Base-by-base conservation (phyloP, 2,797 vertebrate genomes). In the Rhodeus uyekii region DNA sequence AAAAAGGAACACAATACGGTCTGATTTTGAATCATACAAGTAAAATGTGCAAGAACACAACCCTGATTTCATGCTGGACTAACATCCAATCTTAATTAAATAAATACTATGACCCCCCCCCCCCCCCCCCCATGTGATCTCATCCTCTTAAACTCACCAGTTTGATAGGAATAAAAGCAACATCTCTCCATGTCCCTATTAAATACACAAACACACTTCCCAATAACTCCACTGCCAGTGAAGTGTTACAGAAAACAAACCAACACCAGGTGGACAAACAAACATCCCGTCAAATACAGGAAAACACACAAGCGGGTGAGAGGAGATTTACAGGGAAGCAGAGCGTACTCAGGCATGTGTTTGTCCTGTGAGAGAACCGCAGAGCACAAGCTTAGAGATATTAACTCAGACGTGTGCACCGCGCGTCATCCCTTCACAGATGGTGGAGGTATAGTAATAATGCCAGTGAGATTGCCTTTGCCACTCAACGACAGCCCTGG, bases 191-290 rank as follows among this genome's bases (percentile, higher is more conserved):
- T 5, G 3, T 39, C 39, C 22, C 50, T 7, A 34, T 34, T 58
- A 61, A 71, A 74, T 10, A 55, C 50, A 80, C 69, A 64, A 65
- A 75, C 42, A 46, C 19, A 29, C 7, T 22, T 63, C 32, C 22
- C 9, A 63, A 48, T 32, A 73, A 46, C 68, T 73, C 29, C 68
- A 39, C 42, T 84, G 85, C 84, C 84, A 64, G 82, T 81, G 65
- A 29, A 71, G 83, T 86, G 86, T 89, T 87, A 88, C 75, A 8
- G 48, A 90, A 91, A 92, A 89, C 87, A 90, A 93, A 91, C 87
- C 84, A 85, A 83, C 84, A 90, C 92, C 92, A 94, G 93, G 92
- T 94, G 92, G 89, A 92, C 91, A 94, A 93, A 94, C 91, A 94
- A 89, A 88, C 89, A 91, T 74, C 10, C 77, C 3, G 76, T 86